These are phyloP conservation scores for Glossophaga mutica DNA, from an alignment of 2,797 vertebrate species.

Conservation along the genomic window DNA sequence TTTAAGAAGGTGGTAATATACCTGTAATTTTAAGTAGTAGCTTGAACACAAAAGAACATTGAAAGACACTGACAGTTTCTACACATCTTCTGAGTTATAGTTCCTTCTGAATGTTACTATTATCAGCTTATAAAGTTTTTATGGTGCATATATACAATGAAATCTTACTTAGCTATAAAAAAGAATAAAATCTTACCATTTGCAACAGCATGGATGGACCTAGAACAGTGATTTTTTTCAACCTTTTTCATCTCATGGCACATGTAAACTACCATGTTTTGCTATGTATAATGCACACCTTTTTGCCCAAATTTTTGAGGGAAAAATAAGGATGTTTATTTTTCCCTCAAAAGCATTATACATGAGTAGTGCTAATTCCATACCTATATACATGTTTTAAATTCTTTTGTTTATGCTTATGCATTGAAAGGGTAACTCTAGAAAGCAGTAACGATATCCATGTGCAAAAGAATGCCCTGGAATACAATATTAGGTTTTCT, in stretches of 20 bases:
- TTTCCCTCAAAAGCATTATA: no score
- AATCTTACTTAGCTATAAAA: not conserved
- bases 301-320: no score
- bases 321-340: no score
- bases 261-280: not conserved
- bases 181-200: not conserved
- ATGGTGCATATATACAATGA: not conserved
- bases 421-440: no score
- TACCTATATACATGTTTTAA: no score
- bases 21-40: slow-evolving; percentile 33
- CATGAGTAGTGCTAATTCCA: no score
- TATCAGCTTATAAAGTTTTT: not conserved
- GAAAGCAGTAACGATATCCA: no score
- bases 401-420: no score
- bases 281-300: no score
- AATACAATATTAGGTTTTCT: no score
- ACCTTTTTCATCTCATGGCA: not conserved
- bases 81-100: not conserved
- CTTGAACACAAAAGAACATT: slow-evolving; percentile 11
- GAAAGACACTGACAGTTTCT: slow-evolving; percentile 34
- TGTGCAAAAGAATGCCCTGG: no score
- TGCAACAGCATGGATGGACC: not conserved
- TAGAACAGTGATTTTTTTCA: not conserved
- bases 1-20: slow-evolving; percentile 4
- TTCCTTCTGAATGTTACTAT: not conserved